Percentiles rank a stretch among this genome's conserved stretches.
phyloP scores from a whole-genome alignment of 2,888 invertebrate species.

The Antitype chi region DNA sequence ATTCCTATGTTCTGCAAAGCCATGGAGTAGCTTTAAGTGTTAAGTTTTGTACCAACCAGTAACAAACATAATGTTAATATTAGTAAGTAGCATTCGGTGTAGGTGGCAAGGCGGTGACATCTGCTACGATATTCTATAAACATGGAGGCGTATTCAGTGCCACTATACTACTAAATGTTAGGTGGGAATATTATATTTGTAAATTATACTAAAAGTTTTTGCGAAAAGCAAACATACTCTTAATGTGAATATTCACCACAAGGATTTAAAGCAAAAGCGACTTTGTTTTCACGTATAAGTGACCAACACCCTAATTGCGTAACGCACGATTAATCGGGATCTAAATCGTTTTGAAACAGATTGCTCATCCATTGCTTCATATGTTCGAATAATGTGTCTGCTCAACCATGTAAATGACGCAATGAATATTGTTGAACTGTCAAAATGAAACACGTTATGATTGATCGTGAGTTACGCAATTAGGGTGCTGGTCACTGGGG shows the following conservation, averaged over 20 bases:
- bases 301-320: too few relatives aligned
- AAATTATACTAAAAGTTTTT: background rate
- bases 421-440: too few relatives aligned
- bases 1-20: background rate
- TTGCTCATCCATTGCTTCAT: too few relatives aligned
- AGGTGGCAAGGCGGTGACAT: conserved; percentile 8
- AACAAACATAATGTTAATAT: conserved; percentile 12
- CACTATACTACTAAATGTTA: background rate
- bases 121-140: conserved; percentile 50
- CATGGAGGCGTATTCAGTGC: background rate
- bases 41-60: background rate
- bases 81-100: conserved; percentile 23
- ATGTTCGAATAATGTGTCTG: too few relatives aligned
- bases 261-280: background rate
- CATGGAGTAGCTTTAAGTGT: background rate
- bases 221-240: background rate
- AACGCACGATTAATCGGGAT: too few relatives aligned
- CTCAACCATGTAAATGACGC: too few relatives aligned
- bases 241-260: background rate
- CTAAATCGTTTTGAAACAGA: too few relatives aligned
- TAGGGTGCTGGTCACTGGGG: background rate
- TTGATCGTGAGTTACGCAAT: too few relatives aligned
- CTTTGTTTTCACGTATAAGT: background rate
- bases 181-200: background rate
- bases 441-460: too few relatives aligned